These are phyloP conservation scores for Phrynosoma platyrhinos DNA, from an alignment of 2,113 vertebrate species.

Conservation along the genomic window DNA sequence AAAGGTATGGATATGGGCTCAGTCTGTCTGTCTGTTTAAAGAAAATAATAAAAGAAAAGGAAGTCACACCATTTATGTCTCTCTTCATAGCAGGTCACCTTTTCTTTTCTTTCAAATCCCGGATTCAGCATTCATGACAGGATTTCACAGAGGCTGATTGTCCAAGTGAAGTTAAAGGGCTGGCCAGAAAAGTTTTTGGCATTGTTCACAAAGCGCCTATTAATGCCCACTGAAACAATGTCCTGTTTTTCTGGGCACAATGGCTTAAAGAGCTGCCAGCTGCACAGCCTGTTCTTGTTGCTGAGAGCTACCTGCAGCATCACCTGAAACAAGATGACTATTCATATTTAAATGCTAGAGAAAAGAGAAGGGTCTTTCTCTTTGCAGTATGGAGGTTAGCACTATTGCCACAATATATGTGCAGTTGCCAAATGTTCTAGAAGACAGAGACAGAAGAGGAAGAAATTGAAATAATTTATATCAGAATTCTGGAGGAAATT, in stretches of 20 bases:
- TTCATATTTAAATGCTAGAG: background rate
- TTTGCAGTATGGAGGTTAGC: too few species aligned
- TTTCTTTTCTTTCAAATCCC: background rate
- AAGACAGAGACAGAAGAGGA: too few species aligned
- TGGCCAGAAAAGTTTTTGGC: constrained; percentile 26
- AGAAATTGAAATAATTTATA: too few species aligned
- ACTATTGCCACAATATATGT: background rate
- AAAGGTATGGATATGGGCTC: background rate
- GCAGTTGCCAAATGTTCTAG: too few species aligned
- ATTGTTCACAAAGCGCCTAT: background rate
- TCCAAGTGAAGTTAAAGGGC: background rate
- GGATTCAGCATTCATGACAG: background rate
- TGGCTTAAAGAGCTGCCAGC: constrained; percentile 6
- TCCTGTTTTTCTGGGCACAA: constrained; percentile 26
- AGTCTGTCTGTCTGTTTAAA: background rate
- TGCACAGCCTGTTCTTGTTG: background rate
- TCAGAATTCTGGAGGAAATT: too few species aligned
- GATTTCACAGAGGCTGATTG: constrained; percentile 11
- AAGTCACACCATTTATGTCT: background rate
- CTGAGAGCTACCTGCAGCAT: background rate
- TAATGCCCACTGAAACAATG: constrained; percentile 42
- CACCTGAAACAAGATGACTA: background rate
- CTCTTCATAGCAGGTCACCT: background rate
- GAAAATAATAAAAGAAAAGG: too few species aligned
- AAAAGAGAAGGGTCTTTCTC: too few species aligned